Conservation (phyloP, 2,888 invertebrate species). For the Apotomis turbidana region DNA sequence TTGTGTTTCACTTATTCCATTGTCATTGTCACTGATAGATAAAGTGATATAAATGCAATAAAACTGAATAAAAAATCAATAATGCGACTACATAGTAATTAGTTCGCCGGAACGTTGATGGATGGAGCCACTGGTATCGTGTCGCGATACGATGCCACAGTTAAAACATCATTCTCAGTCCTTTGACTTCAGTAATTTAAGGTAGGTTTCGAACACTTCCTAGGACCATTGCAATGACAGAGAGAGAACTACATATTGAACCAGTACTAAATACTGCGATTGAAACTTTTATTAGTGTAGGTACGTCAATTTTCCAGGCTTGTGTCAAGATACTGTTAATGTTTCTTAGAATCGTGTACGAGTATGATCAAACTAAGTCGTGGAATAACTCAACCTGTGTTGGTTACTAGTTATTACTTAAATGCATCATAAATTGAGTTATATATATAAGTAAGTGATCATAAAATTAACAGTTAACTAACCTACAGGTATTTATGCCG, state of each 20-base stretch:
- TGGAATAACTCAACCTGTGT: constrained; percentile 24
- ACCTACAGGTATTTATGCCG: background rate
- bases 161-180: constrained; percentile 15
- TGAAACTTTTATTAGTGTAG: background rate
- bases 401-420: constrained; percentile 14
- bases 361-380: background rate
- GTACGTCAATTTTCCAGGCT: background rate
- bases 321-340: constrained; percentile 1
- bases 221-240: background rate
- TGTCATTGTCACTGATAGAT: constrained; percentile 33
- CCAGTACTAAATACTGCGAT: background rate
- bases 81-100: constrained; percentile 59
- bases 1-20: constrained; percentile 18
- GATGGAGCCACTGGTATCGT: constrained; percentile 59
- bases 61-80: constrained; percentile 45
- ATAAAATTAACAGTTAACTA: background rate
- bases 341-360: background rate
- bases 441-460: constrained; percentile 14
- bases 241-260: background rate
- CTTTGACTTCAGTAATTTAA: background rate
- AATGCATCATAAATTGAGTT: constrained; percentile 21
- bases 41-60: constrained; percentile 33
- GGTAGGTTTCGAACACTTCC: background rate
- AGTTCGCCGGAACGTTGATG: constrained; percentile 64
- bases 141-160: constrained; percentile 36